Base-by-base conservation (phyloP, 2,797 vertebrate genomes). In the Varecia variegata region DNA sequence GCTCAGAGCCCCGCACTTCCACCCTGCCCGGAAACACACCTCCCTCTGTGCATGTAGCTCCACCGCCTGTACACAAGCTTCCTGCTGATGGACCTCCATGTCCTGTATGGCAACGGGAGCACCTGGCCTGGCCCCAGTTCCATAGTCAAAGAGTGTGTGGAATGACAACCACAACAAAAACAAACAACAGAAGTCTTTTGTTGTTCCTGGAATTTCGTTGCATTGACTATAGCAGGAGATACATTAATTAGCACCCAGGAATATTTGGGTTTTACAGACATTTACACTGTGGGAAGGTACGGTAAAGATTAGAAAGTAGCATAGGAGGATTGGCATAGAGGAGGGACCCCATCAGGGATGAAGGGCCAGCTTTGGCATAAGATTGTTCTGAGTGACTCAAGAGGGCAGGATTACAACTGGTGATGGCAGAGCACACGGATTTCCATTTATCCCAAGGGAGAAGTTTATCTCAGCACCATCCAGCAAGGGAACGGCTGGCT, bases 241-340 rank as follows among this genome's bases (percentile, higher is more conserved):
- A 35, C 18, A 68, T 32, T 83, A 30, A 70, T 54, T 80, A 52
- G 43, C 60, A 40, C 62, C 50, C 43, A 40, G 32, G 68, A 70
- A 67, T 35, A 20, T 50, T 25, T 82, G 30, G 21, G 23, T 35
- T 86, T 94, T 89, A 27, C 83, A 43, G 50, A 94, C 62, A 88
- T 70, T 90, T 45, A 7, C 40, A 0, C 13, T 62, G 25, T 68
- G 27, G 50, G 40, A 35, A 35, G 80, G 67, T 20, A 21, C 9
- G 4, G 47, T 52, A 35, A 83, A 58, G 47, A 80, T 25, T 50
- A 52, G 43, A 68, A 86, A 60, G 3, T 12, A 60, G 70, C 60
- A 2, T 2, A 73, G 43, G 50, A 84, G 74, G 25, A 30, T 14
- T 38, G 15, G 60, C 32, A n/a, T 23, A 1, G 30, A 17, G n/a